Evolutionary conservation across 2,888 invertebrate genomes (phyloP).

Genomic region (Caenorhabditis panamensis): DNA sequence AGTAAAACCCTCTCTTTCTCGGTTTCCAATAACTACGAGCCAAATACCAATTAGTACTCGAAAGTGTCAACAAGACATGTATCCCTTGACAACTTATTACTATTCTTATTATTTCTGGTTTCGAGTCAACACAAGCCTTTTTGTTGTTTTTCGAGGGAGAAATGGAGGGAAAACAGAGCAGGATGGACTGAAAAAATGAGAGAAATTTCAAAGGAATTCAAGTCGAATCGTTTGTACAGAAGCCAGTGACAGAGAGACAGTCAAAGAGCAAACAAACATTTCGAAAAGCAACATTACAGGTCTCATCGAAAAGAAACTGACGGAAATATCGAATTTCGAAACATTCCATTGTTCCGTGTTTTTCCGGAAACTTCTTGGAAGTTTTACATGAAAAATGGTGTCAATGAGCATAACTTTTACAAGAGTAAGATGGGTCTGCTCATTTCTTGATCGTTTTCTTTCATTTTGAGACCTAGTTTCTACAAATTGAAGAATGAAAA

Average conservation of each 20-base stretch:
- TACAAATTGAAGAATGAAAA: no score
- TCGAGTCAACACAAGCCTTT: no score
- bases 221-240: background rate
- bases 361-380: no score
- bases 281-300: constrained; percentile 39
- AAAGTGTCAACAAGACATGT: background rate
- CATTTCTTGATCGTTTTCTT: no score
- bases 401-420: no score
- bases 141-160: background rate
- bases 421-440: no score
- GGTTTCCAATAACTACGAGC: background rate
- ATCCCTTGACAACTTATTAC: background rate
- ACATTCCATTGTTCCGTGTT: no score
- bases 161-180: background rate
- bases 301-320: background rate
- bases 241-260: background rate
- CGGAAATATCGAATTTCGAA: constrained; percentile 6
- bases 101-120: no score
- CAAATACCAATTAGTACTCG: background rate
- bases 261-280: constrained; percentile 40
- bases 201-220: background rate
- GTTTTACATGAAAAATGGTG: no score
- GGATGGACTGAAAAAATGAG: background rate
- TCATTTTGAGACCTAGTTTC: no score
- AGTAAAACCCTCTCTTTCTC: no score